Evolutionary conservation across 1,140 invertebrate species (phyloP).

Genomic region (Pseudomyrmex pallidus): DNA sequence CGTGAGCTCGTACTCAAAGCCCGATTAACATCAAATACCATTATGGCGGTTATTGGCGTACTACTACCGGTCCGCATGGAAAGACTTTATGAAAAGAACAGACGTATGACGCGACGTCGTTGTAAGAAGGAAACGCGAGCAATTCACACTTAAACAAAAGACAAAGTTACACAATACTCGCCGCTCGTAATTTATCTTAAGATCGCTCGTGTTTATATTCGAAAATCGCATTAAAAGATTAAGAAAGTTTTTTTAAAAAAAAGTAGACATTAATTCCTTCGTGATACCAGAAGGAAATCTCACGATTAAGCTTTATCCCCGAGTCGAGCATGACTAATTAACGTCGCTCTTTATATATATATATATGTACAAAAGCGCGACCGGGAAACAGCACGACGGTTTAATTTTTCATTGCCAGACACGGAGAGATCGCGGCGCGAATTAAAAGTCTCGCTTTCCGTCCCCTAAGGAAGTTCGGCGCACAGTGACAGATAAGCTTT

Average conservation of each 20-base stretch:
- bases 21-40: conserved; percentile 84
- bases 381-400: conserved; percentile 8
- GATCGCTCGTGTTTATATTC: background rate
- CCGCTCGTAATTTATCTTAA: background rate
- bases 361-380: background rate
- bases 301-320: conserved; percentile 11
- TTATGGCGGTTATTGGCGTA: conserved; percentile 70
- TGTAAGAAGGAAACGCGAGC: no score
- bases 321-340: conserved; percentile 47
- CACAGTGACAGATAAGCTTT: conserved; percentile 84
- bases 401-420: conserved; percentile 83
- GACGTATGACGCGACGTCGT: background rate
- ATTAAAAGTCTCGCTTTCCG: conserved; percentile 80
- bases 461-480: conserved; percentile 79
- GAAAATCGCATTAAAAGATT: background rate
- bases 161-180: no score
- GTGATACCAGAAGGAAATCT: background rate
- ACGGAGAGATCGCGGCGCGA: conserved; percentile 75
- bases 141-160: no score
- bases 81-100: background rate
- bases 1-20: conserved; percentile 81
- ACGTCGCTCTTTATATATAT: conserved; percentile 6
- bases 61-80: background rate
- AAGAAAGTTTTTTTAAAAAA: background rate
- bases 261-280: background rate